phyloP scores from a whole-genome alignment of 2,888 invertebrate genomes.

The Chrysolina haemoptera region DNA sequence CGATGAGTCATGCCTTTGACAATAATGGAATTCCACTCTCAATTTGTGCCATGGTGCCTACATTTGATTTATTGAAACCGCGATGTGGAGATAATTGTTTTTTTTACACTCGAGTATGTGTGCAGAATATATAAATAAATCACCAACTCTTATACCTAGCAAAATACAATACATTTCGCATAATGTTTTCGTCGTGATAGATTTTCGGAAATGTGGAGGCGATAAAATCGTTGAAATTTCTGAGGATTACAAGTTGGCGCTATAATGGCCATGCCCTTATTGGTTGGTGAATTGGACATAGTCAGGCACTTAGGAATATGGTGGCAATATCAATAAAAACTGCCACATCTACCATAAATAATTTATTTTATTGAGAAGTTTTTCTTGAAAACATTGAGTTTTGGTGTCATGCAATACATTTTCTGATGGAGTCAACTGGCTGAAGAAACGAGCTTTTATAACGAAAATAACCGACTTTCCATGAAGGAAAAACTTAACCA shows the following conservation, averaged over 20 bases:
- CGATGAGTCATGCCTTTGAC: slow-evolving; percentile 2
- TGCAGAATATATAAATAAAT: slow-evolving; percentile 28
- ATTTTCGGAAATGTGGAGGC: slow-evolving; percentile 2
- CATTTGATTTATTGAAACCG: slow-evolving; percentile 31
- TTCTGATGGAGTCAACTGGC: too few relatives aligned
- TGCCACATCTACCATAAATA: too few relatives aligned
- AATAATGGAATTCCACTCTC: slow-evolving; percentile 17
- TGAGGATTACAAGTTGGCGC: not conserved
- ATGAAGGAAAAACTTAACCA: too few relatives aligned
- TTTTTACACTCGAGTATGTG: slow-evolving; percentile 35
- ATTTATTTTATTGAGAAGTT: too few relatives aligned
- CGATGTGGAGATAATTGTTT: slow-evolving; percentile 27
- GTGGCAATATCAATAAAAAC: too few relatives aligned
- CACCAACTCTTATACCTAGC: slow-evolving; percentile 1
- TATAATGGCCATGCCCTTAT: not conserved
- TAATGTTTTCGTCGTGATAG: slow-evolving; percentile 3
- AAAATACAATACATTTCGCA: slow-evolving; percentile 4
- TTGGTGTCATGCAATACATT: too few relatives aligned
- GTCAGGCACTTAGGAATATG: not conserved
- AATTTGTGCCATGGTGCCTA: slow-evolving; percentile 23
- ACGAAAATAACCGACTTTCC: too few relatives aligned
- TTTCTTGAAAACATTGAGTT: too few relatives aligned
- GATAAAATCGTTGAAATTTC: not conserved
- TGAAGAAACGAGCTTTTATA: too few relatives aligned
- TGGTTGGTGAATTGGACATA: not conserved